Conservation (phyloP, 2,888 invertebrate genomes). For the Dryomyza anilis region DNA sequence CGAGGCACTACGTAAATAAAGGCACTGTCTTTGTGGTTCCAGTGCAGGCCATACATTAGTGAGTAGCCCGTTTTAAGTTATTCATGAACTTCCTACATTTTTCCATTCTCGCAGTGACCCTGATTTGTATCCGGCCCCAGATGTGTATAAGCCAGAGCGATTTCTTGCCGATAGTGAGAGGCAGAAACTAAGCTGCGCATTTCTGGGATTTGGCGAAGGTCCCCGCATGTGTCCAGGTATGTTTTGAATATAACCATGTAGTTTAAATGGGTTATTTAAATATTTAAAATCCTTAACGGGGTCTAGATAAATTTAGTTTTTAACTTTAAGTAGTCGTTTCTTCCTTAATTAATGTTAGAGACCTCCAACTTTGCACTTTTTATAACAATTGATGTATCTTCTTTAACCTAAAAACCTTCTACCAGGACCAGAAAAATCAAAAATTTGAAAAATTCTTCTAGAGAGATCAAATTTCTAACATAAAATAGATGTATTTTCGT, state of each 20-base stretch:
- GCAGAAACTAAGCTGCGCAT: slow-evolving; percentile 36
- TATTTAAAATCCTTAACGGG: no score
- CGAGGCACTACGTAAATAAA: slow-evolving; percentile 28
- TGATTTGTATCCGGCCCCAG: slow-evolving; percentile 40
- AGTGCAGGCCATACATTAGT: slow-evolving; percentile 50
- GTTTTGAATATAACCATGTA: background rate
- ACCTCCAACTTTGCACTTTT: no score
- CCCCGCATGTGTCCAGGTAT: slow-evolving; percentile 52
- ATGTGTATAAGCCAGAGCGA: slow-evolving; percentile 43
- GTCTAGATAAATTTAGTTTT: no score
- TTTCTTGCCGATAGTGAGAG: slow-evolving; percentile 37
- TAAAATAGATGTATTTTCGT: no score
- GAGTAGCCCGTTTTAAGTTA: slow-evolving; percentile 25
- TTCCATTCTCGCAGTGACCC: slow-evolving; percentile 40
- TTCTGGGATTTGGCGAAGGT: slow-evolving; percentile 50
- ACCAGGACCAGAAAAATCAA: no score
- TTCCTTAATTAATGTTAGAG: no score
- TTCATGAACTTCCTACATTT: background rate
- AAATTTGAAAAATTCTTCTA: no score
- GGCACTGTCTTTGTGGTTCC: slow-evolving; percentile 46
- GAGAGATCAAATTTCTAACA: no score
- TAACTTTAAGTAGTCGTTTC: no score
- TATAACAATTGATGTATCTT: no score
- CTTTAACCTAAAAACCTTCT: no score
- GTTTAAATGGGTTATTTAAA: no score